phyloP scores from a whole-genome alignment of 2,888 invertebrate species.

The Lasioglossum vierecki region DNA sequence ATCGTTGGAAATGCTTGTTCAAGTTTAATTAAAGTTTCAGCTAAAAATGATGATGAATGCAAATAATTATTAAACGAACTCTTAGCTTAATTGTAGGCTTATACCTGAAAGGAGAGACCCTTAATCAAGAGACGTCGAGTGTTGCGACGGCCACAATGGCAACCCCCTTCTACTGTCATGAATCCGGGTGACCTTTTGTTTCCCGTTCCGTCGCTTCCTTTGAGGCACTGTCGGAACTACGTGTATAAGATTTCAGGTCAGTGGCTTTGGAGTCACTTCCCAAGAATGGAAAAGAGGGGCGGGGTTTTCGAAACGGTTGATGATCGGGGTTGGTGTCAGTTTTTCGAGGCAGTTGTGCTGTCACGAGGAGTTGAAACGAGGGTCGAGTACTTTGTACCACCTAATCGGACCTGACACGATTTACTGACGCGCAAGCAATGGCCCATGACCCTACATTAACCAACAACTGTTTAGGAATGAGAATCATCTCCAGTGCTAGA shows the following conservation, averaged over 20 bases:
- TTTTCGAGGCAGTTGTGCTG: constrained; percentile 11
- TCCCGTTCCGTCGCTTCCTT: not conserved
- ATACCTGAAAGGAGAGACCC: not conserved
- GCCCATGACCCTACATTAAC: not conserved
- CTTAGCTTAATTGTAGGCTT: not conserved
- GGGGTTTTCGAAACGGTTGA: constrained; percentile 12
- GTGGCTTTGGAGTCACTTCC: not conserved
- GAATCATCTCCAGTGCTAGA: not conserved
- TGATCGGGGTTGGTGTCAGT: not conserved
- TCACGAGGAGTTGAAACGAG: constrained; percentile 5
- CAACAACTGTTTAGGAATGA: not conserved
- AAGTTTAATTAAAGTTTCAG: not conserved
- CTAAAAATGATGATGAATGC: not conserved
- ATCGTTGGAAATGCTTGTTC: not conserved
- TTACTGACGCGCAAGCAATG: constrained; percentile 25
- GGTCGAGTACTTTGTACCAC: constrained; percentile 9
- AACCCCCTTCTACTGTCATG: not conserved
- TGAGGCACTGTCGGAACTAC: not conserved
- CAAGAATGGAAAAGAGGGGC: constrained; percentile 6
- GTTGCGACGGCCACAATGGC: not conserved
- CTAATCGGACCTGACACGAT: constrained; percentile 57
- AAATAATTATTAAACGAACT: not conserved
- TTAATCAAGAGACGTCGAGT: not conserved
- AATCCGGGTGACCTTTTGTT: not conserved
- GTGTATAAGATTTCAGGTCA: constrained; percentile 5